Conservation (phyloP, 2,888 invertebrate genomes). For the Augochlorella aurata region DNA sequence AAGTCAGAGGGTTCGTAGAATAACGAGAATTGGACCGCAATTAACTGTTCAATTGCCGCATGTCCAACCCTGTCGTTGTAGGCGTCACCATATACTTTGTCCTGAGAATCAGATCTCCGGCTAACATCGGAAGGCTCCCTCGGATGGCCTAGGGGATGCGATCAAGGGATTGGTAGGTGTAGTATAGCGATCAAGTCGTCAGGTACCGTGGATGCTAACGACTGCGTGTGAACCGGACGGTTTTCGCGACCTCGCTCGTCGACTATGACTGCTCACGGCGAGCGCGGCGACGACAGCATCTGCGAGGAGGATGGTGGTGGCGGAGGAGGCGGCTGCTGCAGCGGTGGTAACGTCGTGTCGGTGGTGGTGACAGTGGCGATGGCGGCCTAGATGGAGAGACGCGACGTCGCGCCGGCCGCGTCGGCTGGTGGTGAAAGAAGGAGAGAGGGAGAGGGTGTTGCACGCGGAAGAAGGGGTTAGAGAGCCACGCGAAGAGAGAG, state of each 20-base stretch:
- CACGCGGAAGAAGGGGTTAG: slow-evolving; percentile 45
- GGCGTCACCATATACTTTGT: too few relatives aligned
- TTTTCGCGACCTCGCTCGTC: slow-evolving; percentile 54
- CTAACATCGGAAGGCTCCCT: too few relatives aligned
- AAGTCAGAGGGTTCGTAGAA: too few relatives aligned
- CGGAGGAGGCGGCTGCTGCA: background rate
- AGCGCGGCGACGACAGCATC: slow-evolving; percentile 47
- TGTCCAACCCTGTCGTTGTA: too few relatives aligned
- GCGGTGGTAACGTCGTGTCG: slow-evolving; percentile 9
- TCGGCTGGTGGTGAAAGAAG: slow-evolving; percentile 1
- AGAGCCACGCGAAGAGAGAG: slow-evolving; percentile 10
- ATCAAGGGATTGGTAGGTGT: background rate
- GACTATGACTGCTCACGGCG: slow-evolving; percentile 37
- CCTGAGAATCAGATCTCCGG: too few relatives aligned
- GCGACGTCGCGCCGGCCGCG: slow-evolving; percentile 13
- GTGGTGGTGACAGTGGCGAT: background rate
- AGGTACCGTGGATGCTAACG: background rate
- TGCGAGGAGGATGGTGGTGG: slow-evolving; percentile 26
- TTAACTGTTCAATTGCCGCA: too few relatives aligned
- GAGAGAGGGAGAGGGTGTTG: slow-evolving; percentile 33
- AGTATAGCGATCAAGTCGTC: background rate
- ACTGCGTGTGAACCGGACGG: slow-evolving; percentile 54
- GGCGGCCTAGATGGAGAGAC: slow-evolving; percentile 20
- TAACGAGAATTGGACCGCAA: too few relatives aligned
- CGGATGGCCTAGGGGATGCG: too few relatives aligned